These are phyloP conservation scores for Irena cyanogastra DNA, from an alignment of 2,113 vertebrate genomes.

Conservation along the genomic window DNA sequence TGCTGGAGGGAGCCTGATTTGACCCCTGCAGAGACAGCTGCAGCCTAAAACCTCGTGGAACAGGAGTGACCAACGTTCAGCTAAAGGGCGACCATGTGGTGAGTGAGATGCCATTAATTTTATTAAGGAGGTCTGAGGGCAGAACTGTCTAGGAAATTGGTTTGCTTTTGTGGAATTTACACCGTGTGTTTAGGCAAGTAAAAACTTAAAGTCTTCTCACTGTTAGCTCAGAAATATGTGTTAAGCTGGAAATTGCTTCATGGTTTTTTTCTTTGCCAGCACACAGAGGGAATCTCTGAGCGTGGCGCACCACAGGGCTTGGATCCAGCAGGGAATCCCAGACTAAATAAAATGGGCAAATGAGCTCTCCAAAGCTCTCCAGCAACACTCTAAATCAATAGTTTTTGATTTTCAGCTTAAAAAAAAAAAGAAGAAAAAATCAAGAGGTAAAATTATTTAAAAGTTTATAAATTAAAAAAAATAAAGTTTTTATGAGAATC, in stretches of 20 bases:
- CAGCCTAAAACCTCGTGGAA: neutral
- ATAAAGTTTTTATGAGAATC: neutral
- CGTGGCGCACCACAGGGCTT: neutral
- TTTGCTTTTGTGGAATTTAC: neutral
- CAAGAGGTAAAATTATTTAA: neutral
- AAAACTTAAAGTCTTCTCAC: fast-evolving
- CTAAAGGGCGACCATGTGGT: neutral
- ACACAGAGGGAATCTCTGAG: neutral
- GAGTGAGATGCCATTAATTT: fast-evolving
- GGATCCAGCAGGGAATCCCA: neutral
- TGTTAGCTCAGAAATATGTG: neutral
- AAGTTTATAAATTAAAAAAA: neutral
- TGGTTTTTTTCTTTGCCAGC: neutral
- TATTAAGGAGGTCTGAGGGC: neutral
- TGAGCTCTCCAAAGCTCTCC: neutral
- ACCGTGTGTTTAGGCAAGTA: neutral
- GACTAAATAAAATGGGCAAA: neutral
- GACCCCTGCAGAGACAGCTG: neutral
- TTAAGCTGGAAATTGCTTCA: neutral
- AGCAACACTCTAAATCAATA: neutral
- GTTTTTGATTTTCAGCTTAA: neutral
- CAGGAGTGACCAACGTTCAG: neutral
- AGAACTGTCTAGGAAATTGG: neutral
- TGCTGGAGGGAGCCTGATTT: neutral
- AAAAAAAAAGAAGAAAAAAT: neutral